phyloP scores from a whole-genome alignment of 2,888 invertebrate species.

The Caenorhabditis plicata region DNA sequence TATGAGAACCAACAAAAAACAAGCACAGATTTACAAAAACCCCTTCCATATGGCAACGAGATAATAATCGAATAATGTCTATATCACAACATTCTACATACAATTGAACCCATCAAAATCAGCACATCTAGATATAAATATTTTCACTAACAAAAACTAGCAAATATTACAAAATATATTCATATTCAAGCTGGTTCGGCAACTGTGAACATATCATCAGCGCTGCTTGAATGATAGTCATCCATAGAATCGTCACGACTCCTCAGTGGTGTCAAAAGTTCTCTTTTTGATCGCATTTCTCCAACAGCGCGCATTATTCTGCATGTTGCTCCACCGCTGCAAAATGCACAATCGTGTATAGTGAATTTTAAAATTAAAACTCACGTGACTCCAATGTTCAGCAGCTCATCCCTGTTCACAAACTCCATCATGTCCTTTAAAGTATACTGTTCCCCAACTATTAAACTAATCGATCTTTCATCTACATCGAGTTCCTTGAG shows the following conservation, averaged over 20 bases:
- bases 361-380: slow-evolving; percentile 9
- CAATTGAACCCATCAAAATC: too few species aligned
- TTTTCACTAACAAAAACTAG: too few species aligned
- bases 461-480: slow-evolving; percentile 73
- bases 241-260: slow-evolving; percentile 48
- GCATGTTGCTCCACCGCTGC: slow-evolving; percentile 62
- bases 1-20: too few species aligned
- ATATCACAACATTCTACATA: too few species aligned
- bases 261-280: slow-evolving; percentile 41
- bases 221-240: slow-evolving; percentile 48
- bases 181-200: slow-evolving; percentile 9
- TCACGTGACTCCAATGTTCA: slow-evolving; percentile 78
- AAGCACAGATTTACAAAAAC: too few species aligned
- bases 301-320: slow-evolving; percentile 60
- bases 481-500: slow-evolving; percentile 75
- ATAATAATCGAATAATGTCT: too few species aligned
- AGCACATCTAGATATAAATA: too few species aligned
- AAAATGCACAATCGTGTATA: slow-evolving; percentile 13
- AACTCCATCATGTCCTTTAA: slow-evolving; percentile 79
- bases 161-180: too few species aligned
- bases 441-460: slow-evolving; percentile 76
- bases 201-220: slow-evolving; percentile 45
- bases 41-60: too few species aligned
- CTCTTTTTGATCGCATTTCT: slow-evolving; percentile 36
- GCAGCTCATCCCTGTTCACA: slow-evolving; percentile 81